Percentiles rank a stretch among this genome's conserved stretches.
These are phyloP conservation scores for Takifugu rubripes DNA, from an alignment of 2,797 vertebrate species.

Conservation along the genomic window DNA sequence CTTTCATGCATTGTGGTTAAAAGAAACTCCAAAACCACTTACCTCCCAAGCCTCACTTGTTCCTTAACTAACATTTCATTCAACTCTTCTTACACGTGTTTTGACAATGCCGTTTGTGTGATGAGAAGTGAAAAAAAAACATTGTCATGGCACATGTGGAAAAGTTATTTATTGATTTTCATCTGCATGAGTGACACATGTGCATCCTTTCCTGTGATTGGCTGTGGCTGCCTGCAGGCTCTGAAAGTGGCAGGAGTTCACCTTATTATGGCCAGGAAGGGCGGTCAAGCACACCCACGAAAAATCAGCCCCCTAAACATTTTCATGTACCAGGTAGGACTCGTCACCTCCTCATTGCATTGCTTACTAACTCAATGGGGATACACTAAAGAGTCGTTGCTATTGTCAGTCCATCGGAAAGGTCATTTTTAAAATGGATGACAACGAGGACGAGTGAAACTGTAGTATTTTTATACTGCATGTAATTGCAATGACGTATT, in stretches of 20 bases:
- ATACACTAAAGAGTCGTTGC: slow-evolving; percentile 22
- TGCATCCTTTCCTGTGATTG: slow-evolving; percentile 69
- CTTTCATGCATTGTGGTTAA: slow-evolving; percentile 2
- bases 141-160: slow-evolving; percentile 54
- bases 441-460: slow-evolving; percentile 19
- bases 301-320: slow-evolving; percentile 97
- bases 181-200: slow-evolving; percentile 39
- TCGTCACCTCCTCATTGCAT: slow-evolving; percentile 49
- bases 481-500: slow-evolving; percentile 34
- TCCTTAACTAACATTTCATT: slow-evolving; percentile 22
- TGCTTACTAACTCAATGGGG: slow-evolving; percentile 18
- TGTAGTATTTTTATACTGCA: slow-evolving; percentile 29
- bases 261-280: slow-evolving; percentile 96
- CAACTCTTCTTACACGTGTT: slow-evolving; percentile 55
- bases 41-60: slow-evolving; percentile 19
- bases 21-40: neutral
- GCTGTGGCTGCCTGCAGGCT: slow-evolving; percentile 83
- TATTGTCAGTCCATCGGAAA: slow-evolving; percentile 25
- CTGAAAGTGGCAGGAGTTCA: slow-evolving; percentile 97
- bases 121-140: slow-evolving; percentile 1
- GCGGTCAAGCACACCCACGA: slow-evolving; percentile 92
- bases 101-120: slow-evolving; percentile 24
- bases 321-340: slow-evolving; percentile 99
- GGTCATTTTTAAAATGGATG: slow-evolving; percentile 12
- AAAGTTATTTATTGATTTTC: slow-evolving; percentile 42